A percentile compares a stretch with the other conserved stretches of the same genome.
These are phyloP conservation scores for Megalurothrips usitatus DNA, from an alignment of 2,888 invertebrate genomes.

Conservation along the genomic window DNA sequence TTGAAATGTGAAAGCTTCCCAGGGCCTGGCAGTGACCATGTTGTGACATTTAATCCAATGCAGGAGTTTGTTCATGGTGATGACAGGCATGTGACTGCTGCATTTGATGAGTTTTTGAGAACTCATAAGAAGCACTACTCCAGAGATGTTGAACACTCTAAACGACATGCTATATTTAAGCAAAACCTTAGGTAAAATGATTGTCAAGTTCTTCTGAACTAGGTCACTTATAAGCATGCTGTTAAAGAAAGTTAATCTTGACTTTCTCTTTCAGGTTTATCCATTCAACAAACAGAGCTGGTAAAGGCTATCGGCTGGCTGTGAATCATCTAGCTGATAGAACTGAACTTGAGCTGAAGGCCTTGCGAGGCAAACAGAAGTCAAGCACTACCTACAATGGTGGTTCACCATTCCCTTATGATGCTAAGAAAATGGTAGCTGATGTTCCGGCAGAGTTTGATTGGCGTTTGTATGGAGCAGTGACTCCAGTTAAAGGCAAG, in stretches of 20 bases:
- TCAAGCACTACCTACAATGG: constrained; percentile 61
- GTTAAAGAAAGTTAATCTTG: background rate
- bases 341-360: constrained; percentile 68
- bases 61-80: constrained; percentile 74
- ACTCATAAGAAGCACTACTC: constrained; percentile 68
- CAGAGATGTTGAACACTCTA: constrained; percentile 58
- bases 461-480: constrained; percentile 89
- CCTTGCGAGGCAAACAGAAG: constrained; percentile 61
- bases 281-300: constrained; percentile 74
- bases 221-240: background rate
- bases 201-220: background rate
- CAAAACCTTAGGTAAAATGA: constrained; percentile 70
- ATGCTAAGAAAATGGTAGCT: constrained; percentile 48
- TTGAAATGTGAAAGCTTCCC: constrained; percentile 73
- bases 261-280: constrained; percentile 57
- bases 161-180: constrained; percentile 72
- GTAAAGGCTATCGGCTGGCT: constrained; percentile 64
- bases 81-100: constrained; percentile 65
- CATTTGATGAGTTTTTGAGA: constrained; percentile 69
- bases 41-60: constrained; percentile 89
- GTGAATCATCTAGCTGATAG: constrained; percentile 88
- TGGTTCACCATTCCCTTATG: constrained; percentile 75
- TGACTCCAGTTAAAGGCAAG: constrained; percentile 85
- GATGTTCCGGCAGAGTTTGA: constrained; percentile 72
- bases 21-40: constrained; percentile 72